phyloP scores from a whole-genome alignment of 2,797 vertebrate species.

The Geotrypetes seraphini region DNA sequence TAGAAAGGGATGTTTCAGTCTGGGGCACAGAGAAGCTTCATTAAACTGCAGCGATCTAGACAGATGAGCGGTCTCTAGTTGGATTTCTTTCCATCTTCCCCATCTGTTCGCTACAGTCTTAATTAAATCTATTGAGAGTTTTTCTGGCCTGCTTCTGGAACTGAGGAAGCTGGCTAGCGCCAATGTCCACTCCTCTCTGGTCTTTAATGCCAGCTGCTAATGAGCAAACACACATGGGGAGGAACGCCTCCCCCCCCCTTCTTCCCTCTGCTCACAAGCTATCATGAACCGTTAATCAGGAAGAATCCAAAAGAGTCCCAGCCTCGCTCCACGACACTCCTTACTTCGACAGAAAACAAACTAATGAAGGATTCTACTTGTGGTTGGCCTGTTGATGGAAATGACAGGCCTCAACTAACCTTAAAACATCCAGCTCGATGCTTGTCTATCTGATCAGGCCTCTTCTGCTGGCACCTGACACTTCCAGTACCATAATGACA shows the following conservation, averaged over 20 bases:
- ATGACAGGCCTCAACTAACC: constrained; percentile 71
- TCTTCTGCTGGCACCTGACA: constrained; percentile 64
- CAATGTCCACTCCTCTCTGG: constrained; percentile 80
- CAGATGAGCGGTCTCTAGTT: constrained; percentile 88
- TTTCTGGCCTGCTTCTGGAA: constrained; percentile 63
- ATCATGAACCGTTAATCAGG: constrained; percentile 90
- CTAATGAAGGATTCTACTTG: constrained; percentile 67
- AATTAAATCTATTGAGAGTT: constrained; percentile 98
- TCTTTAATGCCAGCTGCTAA: constrained; percentile 86
- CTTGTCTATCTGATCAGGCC: constrained; percentile 64
- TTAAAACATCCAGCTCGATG: constrained; percentile 55
- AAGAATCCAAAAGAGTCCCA: constrained; percentile 67
- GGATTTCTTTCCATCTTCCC: constrained; percentile 82
- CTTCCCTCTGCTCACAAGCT: constrained; percentile 65
- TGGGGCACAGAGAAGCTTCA: constrained; percentile 60
- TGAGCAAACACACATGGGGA: constrained; percentile 62
- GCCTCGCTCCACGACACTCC: constrained; percentile 49
- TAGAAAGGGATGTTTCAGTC: constrained; percentile 54
- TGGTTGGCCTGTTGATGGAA: constrained; percentile 61
- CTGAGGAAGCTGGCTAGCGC: constrained; percentile 65
- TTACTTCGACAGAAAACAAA: constrained; percentile 53
- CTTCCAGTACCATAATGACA: constrained; percentile 64
- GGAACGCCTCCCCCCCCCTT: constrained; percentile 24
- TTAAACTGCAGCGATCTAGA: constrained; percentile 66
- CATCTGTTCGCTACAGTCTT: constrained; percentile 93